A percentile compares a stretch with the other conserved stretches of the same genome.
phyloP scores from a whole-genome alignment of 1,140 invertebrate genomes.

The Orussus abietinus region DNA sequence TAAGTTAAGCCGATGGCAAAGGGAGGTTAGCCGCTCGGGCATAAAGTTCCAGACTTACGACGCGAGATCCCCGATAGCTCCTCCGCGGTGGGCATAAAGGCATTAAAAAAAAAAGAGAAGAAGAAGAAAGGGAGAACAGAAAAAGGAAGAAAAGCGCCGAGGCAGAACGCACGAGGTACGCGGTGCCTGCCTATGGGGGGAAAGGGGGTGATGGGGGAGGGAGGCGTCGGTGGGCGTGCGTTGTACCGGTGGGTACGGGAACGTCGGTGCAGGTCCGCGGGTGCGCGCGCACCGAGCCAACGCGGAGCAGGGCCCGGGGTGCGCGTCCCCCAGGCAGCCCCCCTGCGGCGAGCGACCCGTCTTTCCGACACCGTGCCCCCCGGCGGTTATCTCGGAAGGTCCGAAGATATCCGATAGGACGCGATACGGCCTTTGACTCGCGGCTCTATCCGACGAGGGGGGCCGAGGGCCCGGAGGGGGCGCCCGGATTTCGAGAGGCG shows the following conservation, averaged over 20 bases:
- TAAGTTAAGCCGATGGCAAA: slow-evolving; percentile 51
- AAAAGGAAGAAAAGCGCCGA: slow-evolving; percentile 28
- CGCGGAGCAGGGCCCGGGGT: too few species aligned
- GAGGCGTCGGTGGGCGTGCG: too few species aligned
- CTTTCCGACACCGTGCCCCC: slow-evolving; percentile 47
- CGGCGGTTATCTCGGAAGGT: slow-evolving; percentile 36
- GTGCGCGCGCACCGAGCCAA: slow-evolving; percentile 34
- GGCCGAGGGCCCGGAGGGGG: slow-evolving; percentile 26
- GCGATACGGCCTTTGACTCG: slow-evolving; percentile 46
- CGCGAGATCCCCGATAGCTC: slow-evolving; percentile 54
- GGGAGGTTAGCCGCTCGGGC: slow-evolving; percentile 47
- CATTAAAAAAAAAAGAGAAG: slow-evolving; percentile 29
- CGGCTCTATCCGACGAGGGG: slow-evolving; percentile 33
- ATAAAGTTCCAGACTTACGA: slow-evolving; percentile 57
- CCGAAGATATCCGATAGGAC: slow-evolving; percentile 42
- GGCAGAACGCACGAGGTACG: slow-evolving; percentile 32
- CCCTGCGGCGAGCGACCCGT: slow-evolving; percentile 49
- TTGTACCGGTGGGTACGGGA: too few species aligned
- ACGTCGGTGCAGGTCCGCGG: too few species aligned
- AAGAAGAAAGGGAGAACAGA: slow-evolving; percentile 16
- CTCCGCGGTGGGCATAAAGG: slow-evolving; percentile 53
- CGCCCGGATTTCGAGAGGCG: slow-evolving; percentile 22
- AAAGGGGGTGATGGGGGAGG: too few species aligned
- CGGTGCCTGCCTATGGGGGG: too few species aligned
- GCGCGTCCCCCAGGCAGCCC: slow-evolving; percentile 36